Evolutionary conservation across 2,888 invertebrate genomes (phyloP).

Genomic region (Cataglyphis livida): DNA sequence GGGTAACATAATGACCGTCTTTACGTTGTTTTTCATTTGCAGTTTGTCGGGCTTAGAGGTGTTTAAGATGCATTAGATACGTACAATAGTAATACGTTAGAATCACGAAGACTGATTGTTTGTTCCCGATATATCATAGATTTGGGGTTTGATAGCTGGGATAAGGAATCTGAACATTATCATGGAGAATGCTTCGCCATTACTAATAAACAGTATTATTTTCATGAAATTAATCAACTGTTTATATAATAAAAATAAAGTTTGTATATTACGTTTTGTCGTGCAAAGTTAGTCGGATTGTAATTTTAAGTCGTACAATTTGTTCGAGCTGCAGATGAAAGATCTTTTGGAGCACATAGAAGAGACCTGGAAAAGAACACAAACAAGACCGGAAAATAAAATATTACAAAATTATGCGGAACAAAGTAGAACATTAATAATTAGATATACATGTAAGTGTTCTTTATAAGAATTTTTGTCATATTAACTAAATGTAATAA

Average conservation of each 20-base stretch:
- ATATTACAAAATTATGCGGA: conserved; percentile 30
- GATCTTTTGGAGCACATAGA: conserved; percentile 53
- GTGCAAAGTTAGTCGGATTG: background rate
- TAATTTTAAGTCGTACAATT: background rate
- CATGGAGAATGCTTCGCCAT: conserved; percentile 9
- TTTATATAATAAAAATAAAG: conserved; percentile 7
- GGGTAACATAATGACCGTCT: background rate
- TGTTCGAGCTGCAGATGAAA: conserved; percentile 57
- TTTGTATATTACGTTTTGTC: background rate
- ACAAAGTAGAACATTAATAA: background rate
- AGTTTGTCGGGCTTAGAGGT: conserved; percentile 9
- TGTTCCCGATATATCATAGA: background rate
- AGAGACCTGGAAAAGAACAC: conserved; percentile 54
- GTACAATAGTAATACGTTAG: background rate
- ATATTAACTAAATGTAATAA: background rate
- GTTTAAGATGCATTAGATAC: background rate
- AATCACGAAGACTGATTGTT: background rate
- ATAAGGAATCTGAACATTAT: conserved; percentile 8
- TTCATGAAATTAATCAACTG: background rate
- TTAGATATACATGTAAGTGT: conserved; percentile 17
- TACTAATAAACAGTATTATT: background rate
- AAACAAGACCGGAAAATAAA: background rate
- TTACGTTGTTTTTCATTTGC: background rate
- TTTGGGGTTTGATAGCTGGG: conserved; percentile 12
- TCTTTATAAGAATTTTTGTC: background rate